Evolutionary conservation across 1,140 invertebrate species (phyloP), one percentile per base, ranked within the genome.

Genomic region (Hypsibius dujardini): DNA sequence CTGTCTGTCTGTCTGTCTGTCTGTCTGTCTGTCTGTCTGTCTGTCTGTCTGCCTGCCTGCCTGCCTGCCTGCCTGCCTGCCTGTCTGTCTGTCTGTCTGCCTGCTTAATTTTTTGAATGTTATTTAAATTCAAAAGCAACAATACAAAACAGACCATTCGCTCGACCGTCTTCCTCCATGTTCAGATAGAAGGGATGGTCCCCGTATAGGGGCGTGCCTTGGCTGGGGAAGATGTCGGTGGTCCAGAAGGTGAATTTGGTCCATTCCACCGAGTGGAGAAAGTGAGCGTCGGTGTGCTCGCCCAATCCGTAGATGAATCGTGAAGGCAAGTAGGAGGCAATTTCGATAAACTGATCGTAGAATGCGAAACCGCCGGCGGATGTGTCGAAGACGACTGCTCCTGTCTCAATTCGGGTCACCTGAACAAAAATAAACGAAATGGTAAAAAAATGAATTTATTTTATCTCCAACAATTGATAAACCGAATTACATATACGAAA

Each of bases 301-400:
- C 80, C 80, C 71, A 80, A 80, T 2, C 80, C 80, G 73, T 80
- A 81, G 46, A 74, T 75, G 28, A 76, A 76, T 40, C 77, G 72
- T 1, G 78, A 77, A 15, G 77, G 75, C 14, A 81, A 72, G 3
- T 74, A 69, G 1, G 78, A 77, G 15, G 77, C 75, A 15, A 81
- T 74, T 75, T 81, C 79, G 60, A 81, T 76, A 69, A 80, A 80
- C 73, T 81, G 76, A 67, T 79, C 76, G 46, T 67, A 67, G 62
- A 67, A 67, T 3, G 62, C 7, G 7, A 67, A 67, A 7, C 12
- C 3, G 7, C 3, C 45, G 42, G 62, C 42, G 12, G 62, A 7
- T 3, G 62, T 67, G 45, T 67, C 62, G 42, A 67, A 7, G 7
- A 67, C 12, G 62, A 67, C 62, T 7, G 7, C 7, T 7, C 75